Evolutionary conservation across 2,888 invertebrate species (phyloP).

Genomic region (Periphyllus acericola): DNA sequence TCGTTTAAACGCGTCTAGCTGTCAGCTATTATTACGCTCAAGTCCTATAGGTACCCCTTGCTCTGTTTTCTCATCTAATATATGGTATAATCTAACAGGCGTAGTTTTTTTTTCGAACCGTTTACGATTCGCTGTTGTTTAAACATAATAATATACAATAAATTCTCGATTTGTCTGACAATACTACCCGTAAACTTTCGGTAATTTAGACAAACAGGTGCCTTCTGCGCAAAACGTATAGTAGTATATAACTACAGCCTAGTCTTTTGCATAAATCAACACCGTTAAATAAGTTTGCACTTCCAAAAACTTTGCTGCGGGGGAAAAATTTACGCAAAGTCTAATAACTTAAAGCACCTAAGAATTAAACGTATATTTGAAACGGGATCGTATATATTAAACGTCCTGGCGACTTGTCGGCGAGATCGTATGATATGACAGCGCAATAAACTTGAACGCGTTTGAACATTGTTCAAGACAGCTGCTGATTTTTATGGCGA

Average conservation of each 20-base stretch:
- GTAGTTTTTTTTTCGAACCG: not conserved
- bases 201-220: conserved; percentile 29
- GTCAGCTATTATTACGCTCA: too few species aligned
- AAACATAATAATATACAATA: conserved; percentile 4
- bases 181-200: conserved; percentile 1
- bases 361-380: not conserved
- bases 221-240: not conserved
- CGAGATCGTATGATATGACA: conserved; percentile 20
- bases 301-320: not conserved
- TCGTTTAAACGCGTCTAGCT: not conserved
- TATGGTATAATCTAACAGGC: too few species aligned
- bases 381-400: conserved; percentile 9
- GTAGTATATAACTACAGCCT: too few species aligned
- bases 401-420: not conserved
- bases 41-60: too few species aligned
- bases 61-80: too few species aligned
- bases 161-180: conserved; percentile 5
- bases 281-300: conserved; percentile 28
- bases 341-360: conserved; percentile 23
- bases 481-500: conserved; percentile 15
- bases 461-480: conserved; percentile 2
- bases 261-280: conserved; percentile 43
- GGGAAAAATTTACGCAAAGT: conserved; percentile 20
- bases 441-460: conserved; percentile 10
- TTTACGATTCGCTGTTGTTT: not conserved